Percentiles rank a stretch among this genome's conserved stretches.
These are phyloP conservation scores for Calameuta pallipes DNA, from an alignment of 2,888 invertebrate genomes.

Conservation along the genomic window DNA sequence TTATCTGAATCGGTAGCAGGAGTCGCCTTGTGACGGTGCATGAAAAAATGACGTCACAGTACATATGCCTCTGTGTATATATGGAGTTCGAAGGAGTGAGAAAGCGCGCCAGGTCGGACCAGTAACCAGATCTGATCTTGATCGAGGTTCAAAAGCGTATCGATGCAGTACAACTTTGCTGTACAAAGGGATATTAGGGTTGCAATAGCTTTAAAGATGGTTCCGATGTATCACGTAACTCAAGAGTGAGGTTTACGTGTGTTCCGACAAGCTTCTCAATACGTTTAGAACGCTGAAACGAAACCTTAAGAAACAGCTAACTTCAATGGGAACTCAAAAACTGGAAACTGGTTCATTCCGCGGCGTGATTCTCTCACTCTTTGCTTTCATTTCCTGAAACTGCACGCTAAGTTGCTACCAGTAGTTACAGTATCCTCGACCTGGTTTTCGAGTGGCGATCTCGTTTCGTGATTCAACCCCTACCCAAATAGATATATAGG, in stretches of 20 bases:
- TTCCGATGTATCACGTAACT: neutral
- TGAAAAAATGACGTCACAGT: too few species aligned
- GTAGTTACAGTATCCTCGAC: slow-evolving; percentile 4
- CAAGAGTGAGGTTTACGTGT: neutral
- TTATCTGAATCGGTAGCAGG: too few species aligned
- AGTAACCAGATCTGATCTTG: neutral
- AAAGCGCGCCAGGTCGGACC: neutral
- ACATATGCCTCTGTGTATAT: too few species aligned
- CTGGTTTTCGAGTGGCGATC: slow-evolving; percentile 5
- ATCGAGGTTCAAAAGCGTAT: neutral
- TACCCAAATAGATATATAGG: neutral
- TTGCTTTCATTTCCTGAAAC: neutral
- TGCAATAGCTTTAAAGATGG: neutral
- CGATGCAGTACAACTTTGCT: neutral
- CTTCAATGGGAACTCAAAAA: neutral
- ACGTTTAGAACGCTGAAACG: neutral
- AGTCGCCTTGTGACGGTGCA: too few species aligned
- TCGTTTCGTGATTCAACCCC: neutral
- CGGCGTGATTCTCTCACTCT: neutral
- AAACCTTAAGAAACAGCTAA: neutral
- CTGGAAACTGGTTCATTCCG: neutral
- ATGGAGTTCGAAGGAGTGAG: neutral
- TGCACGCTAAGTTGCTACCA: neutral
- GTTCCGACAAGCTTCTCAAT: neutral
- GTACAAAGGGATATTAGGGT: neutral